Base-by-base conservation (phyloP, 2,113 vertebrate species). In the Pluvianellus socialis region DNA sequence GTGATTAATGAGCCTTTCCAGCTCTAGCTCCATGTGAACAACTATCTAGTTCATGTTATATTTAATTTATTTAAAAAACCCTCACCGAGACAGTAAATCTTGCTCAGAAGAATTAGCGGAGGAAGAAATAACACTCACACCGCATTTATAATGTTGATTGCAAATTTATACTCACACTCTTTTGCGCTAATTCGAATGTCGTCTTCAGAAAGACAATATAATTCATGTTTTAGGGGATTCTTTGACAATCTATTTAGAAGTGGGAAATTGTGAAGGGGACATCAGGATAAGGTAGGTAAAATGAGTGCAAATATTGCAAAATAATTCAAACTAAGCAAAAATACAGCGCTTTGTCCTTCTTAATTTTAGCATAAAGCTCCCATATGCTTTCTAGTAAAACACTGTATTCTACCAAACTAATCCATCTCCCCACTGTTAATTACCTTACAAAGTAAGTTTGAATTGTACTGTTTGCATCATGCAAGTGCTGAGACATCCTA, bases 1-100 rank as follows among this genome's bases (percentile, higher is more conserved):
- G 90, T 97, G 96, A 98, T 97, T 98, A 98, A 98, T 95, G 97
- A 97, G 86, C 86, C 90, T 96, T 95, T 96, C 94, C 88, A 96
- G 10, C 38, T 95, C 84, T 59, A 79, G 87, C 53, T 95, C 88
- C 73, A 40, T 95, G 47, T 91, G 91, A 95, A 58, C 91, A 96
- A 91, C 90, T 95, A 94, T 92, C 83, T 94, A 97, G 95, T 79
- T 96, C 89, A 80, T 82, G 85, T 91, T 96, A 85, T 84, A 90
- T 95, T 96, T 95, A 97, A 97, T 96, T 96, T 97, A 96, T 90
- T 96, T 91, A 14, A 96, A 95, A 94, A 86, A 84, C 16, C 8
- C 82, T 93, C 12, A 1, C 67, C 1, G 1, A 95, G 76, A 84
- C 63, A 90, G 91, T 94, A 97, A 95, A 96, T 96, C 96, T 97